These are phyloP conservation scores for Athalia cordata DNA, from an alignment of 2,888 invertebrate genomes.

Conservation along the genomic window DNA sequence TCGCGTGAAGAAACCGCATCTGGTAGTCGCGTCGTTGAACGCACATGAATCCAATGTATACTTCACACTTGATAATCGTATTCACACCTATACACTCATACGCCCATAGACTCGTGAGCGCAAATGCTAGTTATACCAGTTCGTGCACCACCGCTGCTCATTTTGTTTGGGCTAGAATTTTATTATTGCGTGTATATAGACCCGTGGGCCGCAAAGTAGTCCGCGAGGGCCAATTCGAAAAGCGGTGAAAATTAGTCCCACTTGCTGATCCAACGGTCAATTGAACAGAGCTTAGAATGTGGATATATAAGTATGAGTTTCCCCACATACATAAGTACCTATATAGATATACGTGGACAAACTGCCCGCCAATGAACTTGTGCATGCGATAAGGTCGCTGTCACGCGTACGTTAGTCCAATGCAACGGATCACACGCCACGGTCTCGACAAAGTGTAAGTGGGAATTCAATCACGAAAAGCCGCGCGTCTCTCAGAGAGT, in stretches of 20 bases:
- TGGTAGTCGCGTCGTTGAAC: too few relatives aligned
- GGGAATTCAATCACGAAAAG: neutral
- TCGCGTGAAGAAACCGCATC: too few relatives aligned
- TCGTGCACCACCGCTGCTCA: neutral
- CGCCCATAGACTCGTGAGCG: too few relatives aligned
- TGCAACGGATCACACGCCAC: too few relatives aligned
- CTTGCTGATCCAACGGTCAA: conserved; percentile 21
- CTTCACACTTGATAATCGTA: too few relatives aligned
- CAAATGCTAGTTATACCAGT: neutral
- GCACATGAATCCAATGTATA: too few relatives aligned
- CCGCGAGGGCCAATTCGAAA: conserved; percentile 26
- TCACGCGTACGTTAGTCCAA: neutral
- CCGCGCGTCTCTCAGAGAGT: neutral
- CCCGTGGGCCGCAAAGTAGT: conserved; percentile 10
- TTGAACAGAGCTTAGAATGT: neutral
- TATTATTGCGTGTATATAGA: neutral
- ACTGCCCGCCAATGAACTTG: neutral
- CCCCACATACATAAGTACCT: neutral
- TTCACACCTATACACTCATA: too few relatives aligned
- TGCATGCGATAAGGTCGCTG: conserved; percentile 10
- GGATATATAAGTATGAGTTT: too few relatives aligned
- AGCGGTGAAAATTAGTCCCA: conserved; percentile 25
- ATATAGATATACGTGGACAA: neutral
- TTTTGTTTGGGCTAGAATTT: neutral
- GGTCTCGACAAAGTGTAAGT: too few relatives aligned